Base-by-base conservation (phyloP, 1,140 invertebrate species). In the Hydropsyche tenuis region DNA sequence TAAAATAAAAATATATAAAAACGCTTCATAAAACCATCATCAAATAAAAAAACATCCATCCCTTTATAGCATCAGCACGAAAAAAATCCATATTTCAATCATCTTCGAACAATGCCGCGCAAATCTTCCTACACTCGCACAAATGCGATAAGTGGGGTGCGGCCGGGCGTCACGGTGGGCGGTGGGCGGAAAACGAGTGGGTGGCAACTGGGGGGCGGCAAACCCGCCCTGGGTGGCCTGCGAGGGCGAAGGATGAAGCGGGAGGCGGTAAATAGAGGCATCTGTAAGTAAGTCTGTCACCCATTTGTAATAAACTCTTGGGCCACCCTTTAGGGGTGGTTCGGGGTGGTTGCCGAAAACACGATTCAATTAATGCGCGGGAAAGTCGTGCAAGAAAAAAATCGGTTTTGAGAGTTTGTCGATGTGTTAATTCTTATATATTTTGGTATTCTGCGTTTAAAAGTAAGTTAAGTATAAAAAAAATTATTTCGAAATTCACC, bases 41-140 rank as follows among this genome's bases (percentile, higher is more conserved):
- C n/a, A n/a, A n/a, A n/a, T n/a, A 37, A 37, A 37, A 37, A 37
- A 37, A 37, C 30, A 37, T 9, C 30, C 30, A 37, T 9, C 30
- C 30, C 30, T 9, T 9, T 37, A 4, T 37, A 37, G 9, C 30
- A 4, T 37, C n/a, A n/a, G n/a, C n/a, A n/a, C n/a, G 56, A 60
- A 60, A 76, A 76, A 76, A 76, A 76, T 73, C 72, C 75, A 76
- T 76, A 76, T 76, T 76, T 76, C 75, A 76, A 76, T 76, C 75
- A 76, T 72, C 69, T 72, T 63, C 60, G 75, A 73, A 76, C 75
- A 76, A 76, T 76, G 69, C 65, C 60, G 65, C 16, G 71, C 68
- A 76, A 72, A 76, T 76, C 70, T 72, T 75, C 74, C 60, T 66
- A 73, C 68, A 56, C 71, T 73, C 75, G 62, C 71, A 70, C 65